Percentiles rank a stretch among this genome's conserved stretches.
These are phyloP conservation scores for Eudasyphora cyanicolor DNA, from an alignment of 2,888 invertebrate genomes.

Conservation along the genomic window DNA sequence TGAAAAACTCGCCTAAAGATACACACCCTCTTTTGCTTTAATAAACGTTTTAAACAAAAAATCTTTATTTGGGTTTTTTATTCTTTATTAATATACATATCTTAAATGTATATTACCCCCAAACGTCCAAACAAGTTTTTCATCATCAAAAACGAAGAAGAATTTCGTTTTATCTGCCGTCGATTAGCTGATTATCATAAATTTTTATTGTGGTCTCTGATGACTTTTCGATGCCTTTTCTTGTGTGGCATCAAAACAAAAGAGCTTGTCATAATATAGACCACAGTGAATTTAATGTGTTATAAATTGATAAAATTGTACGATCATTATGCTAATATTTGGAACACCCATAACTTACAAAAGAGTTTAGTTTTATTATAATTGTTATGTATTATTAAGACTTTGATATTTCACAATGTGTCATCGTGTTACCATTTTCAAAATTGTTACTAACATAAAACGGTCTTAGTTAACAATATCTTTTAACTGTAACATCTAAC, in stretches of 20 bases:
- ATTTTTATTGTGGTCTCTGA: not conserved
- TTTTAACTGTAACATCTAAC: not conserved
- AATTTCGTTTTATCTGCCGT: not conserved
- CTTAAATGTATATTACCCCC: not conserved
- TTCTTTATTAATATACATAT: not conserved
- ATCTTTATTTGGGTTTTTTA: not conserved
- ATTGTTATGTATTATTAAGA: too few relatives aligned
- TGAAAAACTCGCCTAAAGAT: not conserved
- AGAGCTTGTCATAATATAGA: not conserved
- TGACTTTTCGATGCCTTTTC: not conserved
- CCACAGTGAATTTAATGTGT: not conserved
- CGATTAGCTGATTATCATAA: slow-evolving; percentile 30
- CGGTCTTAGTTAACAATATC: not conserved
- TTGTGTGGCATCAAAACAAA: not conserved
- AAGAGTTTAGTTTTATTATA: not conserved
- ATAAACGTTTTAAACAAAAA: slow-evolving; percentile 7
- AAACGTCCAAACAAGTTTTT: not conserved
- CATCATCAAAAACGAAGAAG: not conserved
- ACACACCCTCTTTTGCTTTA: slow-evolving; percentile 7
- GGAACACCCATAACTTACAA: slow-evolving; percentile 12
- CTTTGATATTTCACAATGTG: too few relatives aligned
- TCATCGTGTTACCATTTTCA: not conserved
- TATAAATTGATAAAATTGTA: slow-evolving; percentile 26
- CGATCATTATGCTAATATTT: slow-evolving; percentile 33
- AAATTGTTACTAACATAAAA: not conserved